Conservation (phyloP, 2,113 vertebrate genomes). For the Bucco capensis region DNA sequence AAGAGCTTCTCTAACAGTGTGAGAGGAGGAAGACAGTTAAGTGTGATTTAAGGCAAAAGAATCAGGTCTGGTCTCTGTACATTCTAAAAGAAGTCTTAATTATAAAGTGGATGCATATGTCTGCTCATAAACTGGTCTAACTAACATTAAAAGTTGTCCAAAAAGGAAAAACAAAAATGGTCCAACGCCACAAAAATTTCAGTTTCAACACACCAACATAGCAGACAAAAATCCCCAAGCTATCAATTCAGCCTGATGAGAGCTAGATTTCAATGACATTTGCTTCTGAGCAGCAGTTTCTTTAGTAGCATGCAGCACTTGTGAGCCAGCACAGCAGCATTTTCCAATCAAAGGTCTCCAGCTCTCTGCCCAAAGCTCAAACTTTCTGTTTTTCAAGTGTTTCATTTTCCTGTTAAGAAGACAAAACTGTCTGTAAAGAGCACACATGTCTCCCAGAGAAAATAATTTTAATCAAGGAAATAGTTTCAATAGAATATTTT, state of each 20-base stretch:
- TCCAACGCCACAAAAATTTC: background rate
- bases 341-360: slow-evolving; percentile 49
- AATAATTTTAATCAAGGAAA: slow-evolving; percentile 56
- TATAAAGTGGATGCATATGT: background rate
- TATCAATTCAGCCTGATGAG: slow-evolving; percentile 1
- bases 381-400: slow-evolving; percentile 22
- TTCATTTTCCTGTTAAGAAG: slow-evolving; percentile 19
- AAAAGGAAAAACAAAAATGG: background rate
- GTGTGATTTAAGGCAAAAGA: slow-evolving; percentile 9
- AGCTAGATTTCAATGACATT: slow-evolving; percentile 41
- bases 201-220: background rate
- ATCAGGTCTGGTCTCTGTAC: background rate
- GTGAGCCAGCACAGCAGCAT: slow-evolving; percentile 28
- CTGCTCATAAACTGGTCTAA: background rate
- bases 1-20: background rate
- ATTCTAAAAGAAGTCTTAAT: background rate
- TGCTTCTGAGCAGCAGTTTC: background rate
- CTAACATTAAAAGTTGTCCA: background rate
- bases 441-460: background rate
- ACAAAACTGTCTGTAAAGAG: background rate
- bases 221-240: background rate
- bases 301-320: slow-evolving; percentile 17
- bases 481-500: slow-evolving; percentile 7
- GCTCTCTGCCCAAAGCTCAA: slow-evolving; percentile 8
- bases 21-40: background rate